Conservation (phyloP, 2,888 invertebrate species). For the Fissipunctia ypsillon region DNA sequence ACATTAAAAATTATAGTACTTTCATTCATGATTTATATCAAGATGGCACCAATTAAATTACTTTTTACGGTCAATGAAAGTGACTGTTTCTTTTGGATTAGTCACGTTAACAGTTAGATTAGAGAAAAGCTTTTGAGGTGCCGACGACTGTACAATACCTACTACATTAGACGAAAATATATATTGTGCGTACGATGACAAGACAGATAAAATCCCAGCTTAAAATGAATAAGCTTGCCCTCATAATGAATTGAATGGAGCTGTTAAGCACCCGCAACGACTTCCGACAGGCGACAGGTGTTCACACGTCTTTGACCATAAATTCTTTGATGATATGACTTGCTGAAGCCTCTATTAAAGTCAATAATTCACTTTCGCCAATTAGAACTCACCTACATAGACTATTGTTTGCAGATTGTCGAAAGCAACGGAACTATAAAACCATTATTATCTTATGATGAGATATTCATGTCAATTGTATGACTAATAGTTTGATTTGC, state of each 20-base stretch:
- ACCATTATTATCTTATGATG: constrained; percentile 60
- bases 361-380: constrained; percentile 72
- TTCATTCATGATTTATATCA: constrained; percentile 49
- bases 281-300: constrained; percentile 42
- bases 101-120: constrained; percentile 59
- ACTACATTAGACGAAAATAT: constrained; percentile 19
- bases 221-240: constrained; percentile 45
- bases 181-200: constrained; percentile 31
- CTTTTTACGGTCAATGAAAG: constrained; percentile 61
- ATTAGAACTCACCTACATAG: constrained; percentile 66
- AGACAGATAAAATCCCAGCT: constrained; percentile 6
- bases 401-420: constrained; percentile 69
- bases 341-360: constrained; percentile 45
- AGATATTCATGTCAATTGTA: constrained; percentile 67
- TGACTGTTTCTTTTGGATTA: constrained; percentile 48
- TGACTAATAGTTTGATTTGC: constrained; percentile 61
- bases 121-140: constrained; percentile 35
- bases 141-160: constrained; percentile 15
- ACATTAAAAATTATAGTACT: constrained; percentile 47
- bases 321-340: constrained; percentile 54
- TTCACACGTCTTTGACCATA: constrained; percentile 32
- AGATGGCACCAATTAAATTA: constrained; percentile 55
- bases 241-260: constrained; percentile 44
- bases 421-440: constrained; percentile 61
- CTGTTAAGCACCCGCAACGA: constrained; percentile 23